These are phyloP conservation scores for Andrena flavipes DNA, from an alignment of 2,888 invertebrate genomes.

Conservation along the genomic window DNA sequence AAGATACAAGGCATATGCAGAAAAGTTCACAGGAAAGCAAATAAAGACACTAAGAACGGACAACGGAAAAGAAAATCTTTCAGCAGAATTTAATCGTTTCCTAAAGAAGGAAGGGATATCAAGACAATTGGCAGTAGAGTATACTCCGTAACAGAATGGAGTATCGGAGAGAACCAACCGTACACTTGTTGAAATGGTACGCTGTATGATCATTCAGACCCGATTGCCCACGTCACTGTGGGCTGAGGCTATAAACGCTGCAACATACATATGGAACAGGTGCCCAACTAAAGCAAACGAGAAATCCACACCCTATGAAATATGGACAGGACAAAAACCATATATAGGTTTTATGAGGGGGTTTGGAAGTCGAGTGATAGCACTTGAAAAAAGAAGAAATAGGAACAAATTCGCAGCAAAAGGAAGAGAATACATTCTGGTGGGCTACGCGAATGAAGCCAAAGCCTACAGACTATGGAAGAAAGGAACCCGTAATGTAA, in stretches of 20 bases:
- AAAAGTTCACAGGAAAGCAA: conserved; percentile 38
- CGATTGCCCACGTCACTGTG: conserved; percentile 69
- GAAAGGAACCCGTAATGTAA: conserved; percentile 50
- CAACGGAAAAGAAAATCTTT: conserved; percentile 57
- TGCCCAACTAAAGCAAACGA: conserved; percentile 42
- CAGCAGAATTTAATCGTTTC: conserved; percentile 44
- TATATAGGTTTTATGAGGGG: conserved; percentile 61
- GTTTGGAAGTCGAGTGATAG: conserved; percentile 59
- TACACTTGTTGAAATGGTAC: conserved; percentile 73
- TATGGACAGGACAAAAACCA: conserved; percentile 58
- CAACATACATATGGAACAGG: conserved; percentile 40
- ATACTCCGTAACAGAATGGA: conserved; percentile 76
- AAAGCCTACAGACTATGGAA: conserved; percentile 71
- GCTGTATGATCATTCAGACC: conserved; percentile 69
- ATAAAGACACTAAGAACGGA: conserved; percentile 58
- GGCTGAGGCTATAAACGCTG: conserved; percentile 68
- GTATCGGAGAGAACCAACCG: conserved; percentile 74
- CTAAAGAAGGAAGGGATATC: conserved; percentile 51
- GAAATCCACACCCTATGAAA: conserved; percentile 45
- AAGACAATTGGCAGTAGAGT: conserved; percentile 62
- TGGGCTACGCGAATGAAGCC: conserved; percentile 61
- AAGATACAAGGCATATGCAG: conserved; percentile 46
- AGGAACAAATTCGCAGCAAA: conserved; percentile 62
- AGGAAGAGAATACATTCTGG: conserved; percentile 53
- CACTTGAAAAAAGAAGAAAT: conserved; percentile 37